Conservation (phyloP, 2,113 vertebrate species). For the Athene noctua region DNA sequence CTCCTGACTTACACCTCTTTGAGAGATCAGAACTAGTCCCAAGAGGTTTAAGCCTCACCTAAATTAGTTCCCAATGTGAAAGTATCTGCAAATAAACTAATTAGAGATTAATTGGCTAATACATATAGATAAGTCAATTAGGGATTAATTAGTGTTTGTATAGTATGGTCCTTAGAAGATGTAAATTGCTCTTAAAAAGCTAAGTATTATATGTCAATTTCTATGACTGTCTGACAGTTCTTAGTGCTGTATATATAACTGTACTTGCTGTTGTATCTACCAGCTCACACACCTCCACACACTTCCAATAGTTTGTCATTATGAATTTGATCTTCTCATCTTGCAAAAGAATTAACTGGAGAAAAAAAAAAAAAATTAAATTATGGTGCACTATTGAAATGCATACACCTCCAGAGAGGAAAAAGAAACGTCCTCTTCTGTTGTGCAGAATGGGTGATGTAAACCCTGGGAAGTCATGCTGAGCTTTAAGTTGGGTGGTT, state of each 20-base stretch:
- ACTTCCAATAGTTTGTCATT: neutral
- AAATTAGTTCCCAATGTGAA: conserved; percentile 42
- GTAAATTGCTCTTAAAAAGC: conserved; percentile 28
- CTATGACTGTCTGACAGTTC: neutral
- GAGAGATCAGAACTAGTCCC: conserved; percentile 22
- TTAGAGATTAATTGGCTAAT: conserved; percentile 60
- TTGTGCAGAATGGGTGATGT: neutral
- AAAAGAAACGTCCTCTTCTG: neutral
- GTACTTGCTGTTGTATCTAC: neutral
- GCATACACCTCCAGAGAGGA: neutral
- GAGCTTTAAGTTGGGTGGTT: neutral
- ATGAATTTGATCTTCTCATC: neutral
- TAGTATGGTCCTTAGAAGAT: conserved; percentile 36
- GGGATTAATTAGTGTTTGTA: conserved; percentile 55
- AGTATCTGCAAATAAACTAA: conserved; percentile 59
- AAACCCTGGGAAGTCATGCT: neutral
- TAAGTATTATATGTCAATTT: neutral
- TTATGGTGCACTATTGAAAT: neutral
- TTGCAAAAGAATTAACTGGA: neutral
- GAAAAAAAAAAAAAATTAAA: neutral
- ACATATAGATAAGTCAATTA: conserved; percentile 62
- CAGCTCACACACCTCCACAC: neutral
- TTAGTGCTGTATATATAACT: neutral
- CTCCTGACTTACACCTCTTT: conserved; percentile 1
- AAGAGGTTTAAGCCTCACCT: conserved; percentile 21